Conservation (phyloP, 2,888 invertebrate genomes). For the Onchidella celtica region DNA sequence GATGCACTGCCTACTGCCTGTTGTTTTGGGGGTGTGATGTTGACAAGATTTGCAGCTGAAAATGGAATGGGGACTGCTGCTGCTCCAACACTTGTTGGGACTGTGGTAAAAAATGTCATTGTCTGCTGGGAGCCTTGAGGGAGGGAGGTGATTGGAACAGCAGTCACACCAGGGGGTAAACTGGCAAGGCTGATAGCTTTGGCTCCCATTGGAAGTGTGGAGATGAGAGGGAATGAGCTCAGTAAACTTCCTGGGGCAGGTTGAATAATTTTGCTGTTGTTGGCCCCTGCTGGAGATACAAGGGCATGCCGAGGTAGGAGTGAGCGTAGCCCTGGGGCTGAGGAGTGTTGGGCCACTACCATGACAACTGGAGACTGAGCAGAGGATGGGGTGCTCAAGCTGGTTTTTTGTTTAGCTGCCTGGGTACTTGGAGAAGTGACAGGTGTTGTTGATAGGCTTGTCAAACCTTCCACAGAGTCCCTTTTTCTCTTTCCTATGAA, state of each 20-base stretch:
- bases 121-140: constrained; percentile 35
- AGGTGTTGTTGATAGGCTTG: background rate
- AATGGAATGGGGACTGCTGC: constrained; percentile 24
- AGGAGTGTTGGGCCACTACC: constrained; percentile 55
- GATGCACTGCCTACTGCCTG: constrained; percentile 18
- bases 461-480: constrained; percentile 9
- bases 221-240: constrained; percentile 46
- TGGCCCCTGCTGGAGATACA: constrained; percentile 6
- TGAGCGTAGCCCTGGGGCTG: constrained; percentile 57
- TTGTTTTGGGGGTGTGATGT: constrained; percentile 3
- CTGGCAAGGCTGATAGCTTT: constrained; percentile 36
- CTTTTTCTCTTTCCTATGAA: constrained; percentile 32
- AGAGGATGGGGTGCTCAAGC: background rate
- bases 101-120: constrained; percentile 40
- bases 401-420: background rate
- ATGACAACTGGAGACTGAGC: constrained; percentile 52
- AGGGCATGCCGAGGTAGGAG: constrained; percentile 51
- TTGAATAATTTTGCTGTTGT: constrained; percentile 31
- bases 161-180: constrained; percentile 36
- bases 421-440: constrained; percentile 1
- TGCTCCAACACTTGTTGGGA: constrained; percentile 10
- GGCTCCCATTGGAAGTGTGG: constrained; percentile 46
- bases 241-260: constrained; percentile 25
- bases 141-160: constrained; percentile 33
- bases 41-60: constrained; percentile 24